A percentile compares a stretch with the other conserved stretches of the same genome.
Conservation (phyloP, 2,797 vertebrate species). For the Chromis chromis region DNA sequence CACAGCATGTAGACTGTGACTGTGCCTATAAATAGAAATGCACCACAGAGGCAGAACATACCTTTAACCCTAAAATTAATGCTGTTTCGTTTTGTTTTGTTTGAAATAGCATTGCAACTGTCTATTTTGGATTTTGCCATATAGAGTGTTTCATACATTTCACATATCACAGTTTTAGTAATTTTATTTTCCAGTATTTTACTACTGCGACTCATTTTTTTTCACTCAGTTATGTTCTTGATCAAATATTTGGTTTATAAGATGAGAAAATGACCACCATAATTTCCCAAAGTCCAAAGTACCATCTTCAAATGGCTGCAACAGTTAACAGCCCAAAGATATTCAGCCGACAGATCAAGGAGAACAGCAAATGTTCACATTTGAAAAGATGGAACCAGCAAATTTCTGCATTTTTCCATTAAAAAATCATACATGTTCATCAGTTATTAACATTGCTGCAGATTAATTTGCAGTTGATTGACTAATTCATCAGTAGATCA, state of each 20-base stretch:
- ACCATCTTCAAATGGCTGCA: background rate
- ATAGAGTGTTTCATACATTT: no score
- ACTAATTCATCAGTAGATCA: background rate
- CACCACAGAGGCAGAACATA: slow-evolving; percentile 4
- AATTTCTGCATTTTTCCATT: no score
- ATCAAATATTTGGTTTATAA: background rate
- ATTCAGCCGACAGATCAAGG: background rate
- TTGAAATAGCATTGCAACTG: no score
- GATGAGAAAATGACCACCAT: background rate
- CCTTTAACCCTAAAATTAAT: background rate
- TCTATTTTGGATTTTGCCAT: no score
- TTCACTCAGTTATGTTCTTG: no score
- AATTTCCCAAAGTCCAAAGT: slow-evolving; percentile 6
- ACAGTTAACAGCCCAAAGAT: background rate
- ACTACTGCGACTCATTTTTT: no score
- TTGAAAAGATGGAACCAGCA: background rate
- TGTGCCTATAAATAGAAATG: slow-evolving; percentile 37
- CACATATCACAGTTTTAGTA: background rate
- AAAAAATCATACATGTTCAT: background rate
- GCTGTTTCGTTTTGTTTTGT: background rate
- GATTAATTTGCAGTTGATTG: background rate
- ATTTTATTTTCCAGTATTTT: background rate
- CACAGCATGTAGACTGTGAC: slow-evolving; percentile 17
- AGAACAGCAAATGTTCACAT: background rate
- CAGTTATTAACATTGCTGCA: background rate